Conservation (phyloP, 2,888 invertebrate species). For the Rhagium mordax region DNA sequence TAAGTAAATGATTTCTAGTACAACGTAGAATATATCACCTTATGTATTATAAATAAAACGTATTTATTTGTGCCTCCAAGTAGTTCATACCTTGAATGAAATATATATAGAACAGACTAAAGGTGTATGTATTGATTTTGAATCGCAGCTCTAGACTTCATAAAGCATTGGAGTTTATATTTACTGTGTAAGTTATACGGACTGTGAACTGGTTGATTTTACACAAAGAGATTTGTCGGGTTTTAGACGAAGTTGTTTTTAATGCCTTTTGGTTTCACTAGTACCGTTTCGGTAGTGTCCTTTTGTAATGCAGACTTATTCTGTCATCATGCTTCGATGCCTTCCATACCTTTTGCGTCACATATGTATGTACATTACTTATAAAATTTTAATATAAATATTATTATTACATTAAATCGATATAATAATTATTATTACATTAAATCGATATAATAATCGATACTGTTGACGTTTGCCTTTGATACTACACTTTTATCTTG, state of each 20-base stretch:
- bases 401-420: too few species aligned
- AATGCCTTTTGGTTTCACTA: slow-evolving; percentile 55
- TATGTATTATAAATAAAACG: not conserved
- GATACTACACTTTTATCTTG: too few species aligned
- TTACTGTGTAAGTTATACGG: slow-evolving; percentile 50
- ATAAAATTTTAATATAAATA: too few species aligned
- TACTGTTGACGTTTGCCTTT: too few species aligned
- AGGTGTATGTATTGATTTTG: slow-evolving; percentile 15
- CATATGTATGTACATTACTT: too few species aligned
- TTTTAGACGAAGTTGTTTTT: slow-evolving; percentile 54
- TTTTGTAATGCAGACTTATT: not conserved
- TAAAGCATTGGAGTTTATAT: slow-evolving; percentile 33
- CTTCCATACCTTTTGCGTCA: too few species aligned
- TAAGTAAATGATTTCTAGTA: too few species aligned
- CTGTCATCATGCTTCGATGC: not conserved
- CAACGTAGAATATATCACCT: too few species aligned
- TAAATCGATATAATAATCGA: too few species aligned
- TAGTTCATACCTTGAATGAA: not conserved
- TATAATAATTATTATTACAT: too few species aligned
- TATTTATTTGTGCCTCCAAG: not conserved
- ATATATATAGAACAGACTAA: slow-evolving; percentile 4
- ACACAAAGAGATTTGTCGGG: slow-evolving; percentile 57
- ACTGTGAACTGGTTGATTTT: slow-evolving; percentile 54
- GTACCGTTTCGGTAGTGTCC: slow-evolving; percentile 35
- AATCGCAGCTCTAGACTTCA: slow-evolving; percentile 20